A percentile compares a stretch with the other conserved stretches of the same genome.
Conservation (phyloP, 2,113 vertebrate genomes). For the Delphinus delphis region DNA sequence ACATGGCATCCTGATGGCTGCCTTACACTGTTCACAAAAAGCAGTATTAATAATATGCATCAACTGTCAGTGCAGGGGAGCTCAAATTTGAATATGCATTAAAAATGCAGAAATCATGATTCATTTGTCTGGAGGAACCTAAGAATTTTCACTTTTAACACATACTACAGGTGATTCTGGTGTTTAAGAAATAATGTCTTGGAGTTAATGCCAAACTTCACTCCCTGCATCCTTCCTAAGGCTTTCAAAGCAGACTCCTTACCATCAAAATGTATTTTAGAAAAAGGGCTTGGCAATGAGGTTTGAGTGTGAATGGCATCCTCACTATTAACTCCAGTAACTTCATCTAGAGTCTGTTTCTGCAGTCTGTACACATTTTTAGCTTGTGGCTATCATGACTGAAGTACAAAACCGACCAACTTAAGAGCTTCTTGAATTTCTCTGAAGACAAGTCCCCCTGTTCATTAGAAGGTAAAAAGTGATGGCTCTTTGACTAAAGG, state of each 20-base stretch:
- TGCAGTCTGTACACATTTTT: background rate
- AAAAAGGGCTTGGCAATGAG: background rate
- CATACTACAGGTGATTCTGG: background rate
- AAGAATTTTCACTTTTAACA: background rate
- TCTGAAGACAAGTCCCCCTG: constrained; percentile 3
- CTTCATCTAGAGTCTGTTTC: constrained; percentile 32
- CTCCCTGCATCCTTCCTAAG: background rate
- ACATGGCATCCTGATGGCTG: fast-evolving
- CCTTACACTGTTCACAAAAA: background rate
- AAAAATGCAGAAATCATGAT: background rate
- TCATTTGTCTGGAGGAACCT: background rate
- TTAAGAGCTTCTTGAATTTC: constrained; percentile 48
- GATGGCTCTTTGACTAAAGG: background rate
- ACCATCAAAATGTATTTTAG: background rate
- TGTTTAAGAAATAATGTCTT: background rate
- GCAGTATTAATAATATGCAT: fast-evolving
- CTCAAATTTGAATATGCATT: background rate
- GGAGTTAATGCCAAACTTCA: background rate
- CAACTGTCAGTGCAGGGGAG: background rate
- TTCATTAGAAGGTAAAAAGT: constrained; percentile 18
- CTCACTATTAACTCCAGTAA: background rate
- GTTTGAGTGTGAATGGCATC: background rate
- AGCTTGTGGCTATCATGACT: constrained; percentile 25
- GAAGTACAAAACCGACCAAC: constrained; percentile 21
- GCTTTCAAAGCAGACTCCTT: background rate